phyloP scores from a whole-genome alignment of 2,113 vertebrate genomes.

The Cairina moschata region DNA sequence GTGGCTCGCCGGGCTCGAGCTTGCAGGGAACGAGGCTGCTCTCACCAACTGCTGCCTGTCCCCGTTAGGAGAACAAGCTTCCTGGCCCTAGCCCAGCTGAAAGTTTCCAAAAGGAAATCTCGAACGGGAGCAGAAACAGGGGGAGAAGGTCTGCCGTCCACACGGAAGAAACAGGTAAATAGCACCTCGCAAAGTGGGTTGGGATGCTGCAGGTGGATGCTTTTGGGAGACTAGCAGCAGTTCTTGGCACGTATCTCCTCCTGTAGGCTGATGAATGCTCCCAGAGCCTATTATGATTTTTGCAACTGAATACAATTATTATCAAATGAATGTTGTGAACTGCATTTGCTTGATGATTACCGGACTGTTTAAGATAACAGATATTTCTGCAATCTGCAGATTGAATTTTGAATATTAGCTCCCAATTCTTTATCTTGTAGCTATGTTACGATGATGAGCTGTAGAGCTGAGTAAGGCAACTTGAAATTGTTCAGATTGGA shows the following conservation, averaged over 20 bases:
- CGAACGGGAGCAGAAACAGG: slow-evolving; percentile 23
- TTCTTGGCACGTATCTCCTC: not conserved
- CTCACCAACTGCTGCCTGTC: not conserved
- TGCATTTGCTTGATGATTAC: not conserved
- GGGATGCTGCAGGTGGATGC: accelerated
- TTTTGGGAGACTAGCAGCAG: not conserved
- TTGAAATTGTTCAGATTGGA: not conserved
- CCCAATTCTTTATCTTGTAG: not conserved
- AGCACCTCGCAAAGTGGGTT: not conserved
- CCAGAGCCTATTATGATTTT: not conserved
- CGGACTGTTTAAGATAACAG: not conserved
- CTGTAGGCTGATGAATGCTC: accelerated
- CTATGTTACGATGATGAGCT: accelerated
- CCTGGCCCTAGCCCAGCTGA: not conserved
- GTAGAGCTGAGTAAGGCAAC: not conserved
- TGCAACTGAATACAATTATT: not conserved
- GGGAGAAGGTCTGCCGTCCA: slow-evolving; percentile 16
- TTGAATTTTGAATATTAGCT: not conserved
- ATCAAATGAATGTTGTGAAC: not conserved
- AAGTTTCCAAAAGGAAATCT: slow-evolving; percentile 22
- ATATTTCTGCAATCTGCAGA: not conserved
- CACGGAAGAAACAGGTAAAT: slow-evolving; percentile 69
- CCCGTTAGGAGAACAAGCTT: not conserved
- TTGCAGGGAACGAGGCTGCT: not conserved
- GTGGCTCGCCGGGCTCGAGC: not conserved